Conservation (phyloP, 2,113 vertebrate species). For the Pseudopipra pipra region DNA sequence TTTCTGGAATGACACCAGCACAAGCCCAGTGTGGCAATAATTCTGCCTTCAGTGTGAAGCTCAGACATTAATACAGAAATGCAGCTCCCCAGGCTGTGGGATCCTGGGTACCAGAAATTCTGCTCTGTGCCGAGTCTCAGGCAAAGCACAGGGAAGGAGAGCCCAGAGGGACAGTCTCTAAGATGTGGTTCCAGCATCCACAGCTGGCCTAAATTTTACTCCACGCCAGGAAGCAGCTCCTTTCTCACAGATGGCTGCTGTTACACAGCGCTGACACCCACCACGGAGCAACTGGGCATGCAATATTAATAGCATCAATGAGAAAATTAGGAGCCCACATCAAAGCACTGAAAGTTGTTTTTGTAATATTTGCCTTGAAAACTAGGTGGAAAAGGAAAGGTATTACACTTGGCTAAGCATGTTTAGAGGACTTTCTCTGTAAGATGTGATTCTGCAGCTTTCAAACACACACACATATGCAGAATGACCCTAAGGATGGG, state of each 20-base stretch:
- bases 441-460: neutral
- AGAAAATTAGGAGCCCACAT: slow-evolving; percentile 45
- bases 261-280: neutral
- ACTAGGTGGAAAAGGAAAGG: neutral
- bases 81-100: neutral
- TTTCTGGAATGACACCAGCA: neutral
- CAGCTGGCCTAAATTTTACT: slow-evolving; percentile 34
- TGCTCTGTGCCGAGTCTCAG: neutral
- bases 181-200: neutral
- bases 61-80: neutral
- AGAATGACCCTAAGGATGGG: neutral
- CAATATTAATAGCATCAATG: slow-evolving; percentile 40
- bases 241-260: slow-evolving; percentile 30
- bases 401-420: neutral
- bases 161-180: neutral
- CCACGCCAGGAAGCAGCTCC: slow-evolving; percentile 5
- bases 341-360: slow-evolving; percentile 16
- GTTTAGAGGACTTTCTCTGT: neutral
- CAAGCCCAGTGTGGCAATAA: accelerated
- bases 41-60: neutral
- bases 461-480: neutral
- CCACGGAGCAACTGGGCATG: neutral
- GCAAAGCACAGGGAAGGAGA: neutral
- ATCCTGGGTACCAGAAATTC: neutral
- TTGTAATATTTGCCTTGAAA: slow-evolving; percentile 1